phyloP scores from a whole-genome alignment of 2,797 vertebrate genomes.

The Oryzias dopingdopingensis region DNA sequence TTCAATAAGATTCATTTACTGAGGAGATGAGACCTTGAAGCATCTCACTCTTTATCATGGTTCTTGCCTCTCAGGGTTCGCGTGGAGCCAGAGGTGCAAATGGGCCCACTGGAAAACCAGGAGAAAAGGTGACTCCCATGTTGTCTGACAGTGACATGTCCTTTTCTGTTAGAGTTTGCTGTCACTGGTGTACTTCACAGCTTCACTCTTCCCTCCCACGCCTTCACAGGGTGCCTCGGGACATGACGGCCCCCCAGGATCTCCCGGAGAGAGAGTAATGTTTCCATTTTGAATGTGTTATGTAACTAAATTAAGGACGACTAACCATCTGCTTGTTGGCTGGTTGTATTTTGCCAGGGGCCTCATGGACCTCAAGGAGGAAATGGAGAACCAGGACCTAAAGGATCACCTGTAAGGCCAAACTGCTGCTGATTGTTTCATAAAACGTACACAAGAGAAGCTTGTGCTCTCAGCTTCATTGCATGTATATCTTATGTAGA shows the following conservation, averaged over 20 bases:
- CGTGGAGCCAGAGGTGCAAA: conserved; percentile 88
- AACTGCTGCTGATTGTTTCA: background rate
- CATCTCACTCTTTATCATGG: conserved; percentile 12
- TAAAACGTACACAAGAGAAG: too few species aligned
- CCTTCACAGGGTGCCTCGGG: conserved; percentile 86
- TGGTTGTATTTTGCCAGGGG: conserved; percentile 77
- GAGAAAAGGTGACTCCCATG: conserved; percentile 82
- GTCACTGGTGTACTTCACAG: background rate
- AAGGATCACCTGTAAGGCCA: conserved; percentile 88
- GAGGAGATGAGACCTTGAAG: too few species aligned
- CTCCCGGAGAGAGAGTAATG: conserved; percentile 90
- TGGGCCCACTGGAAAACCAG: conserved; percentile 92
- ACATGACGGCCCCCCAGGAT: conserved; percentile 89
- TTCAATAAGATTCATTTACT: too few species aligned
- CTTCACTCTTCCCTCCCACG: background rate
- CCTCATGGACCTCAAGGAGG: conserved; percentile 93
- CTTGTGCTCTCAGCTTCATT: too few species aligned
- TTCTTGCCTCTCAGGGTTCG: conserved; percentile 79
- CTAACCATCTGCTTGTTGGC: background rate
- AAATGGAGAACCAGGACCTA: conserved; percentile 92
- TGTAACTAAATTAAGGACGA: background rate
- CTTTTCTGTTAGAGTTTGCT: conserved; percentile 3
- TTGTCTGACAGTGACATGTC: conserved; percentile 8
- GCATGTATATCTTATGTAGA: too few species aligned
- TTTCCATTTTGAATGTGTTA: background rate